Evolutionary conservation across 1,140 invertebrate genomes (phyloP).

Genomic region (Bombus affinis): DNA sequence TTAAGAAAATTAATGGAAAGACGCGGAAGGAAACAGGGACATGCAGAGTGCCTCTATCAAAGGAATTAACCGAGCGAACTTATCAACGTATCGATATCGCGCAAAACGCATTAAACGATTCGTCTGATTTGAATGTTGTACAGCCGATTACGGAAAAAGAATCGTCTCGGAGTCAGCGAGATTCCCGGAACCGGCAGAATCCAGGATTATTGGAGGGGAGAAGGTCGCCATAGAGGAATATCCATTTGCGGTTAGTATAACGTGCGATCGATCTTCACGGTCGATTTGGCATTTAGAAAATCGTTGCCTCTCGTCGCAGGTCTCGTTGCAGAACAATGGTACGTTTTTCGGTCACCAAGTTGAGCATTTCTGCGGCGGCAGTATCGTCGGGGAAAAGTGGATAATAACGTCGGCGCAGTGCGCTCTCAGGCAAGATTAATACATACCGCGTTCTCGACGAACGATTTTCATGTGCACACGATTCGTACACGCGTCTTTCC

Average conservation of each 20-base stretch:
- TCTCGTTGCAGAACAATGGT: conserved; percentile 72
- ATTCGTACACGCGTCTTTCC: not conserved
- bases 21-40: not conserved
- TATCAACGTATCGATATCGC: not conserved
- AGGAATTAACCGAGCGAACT: not conserved
- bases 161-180: conserved; percentile 19
- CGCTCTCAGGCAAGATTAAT: conserved; percentile 55
- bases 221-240: conserved; percentile 81
- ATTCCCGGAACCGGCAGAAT: not conserved
- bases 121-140: conserved; percentile 42
- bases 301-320: conserved; percentile 50
- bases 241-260: conserved; percentile 83
- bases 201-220: conserved; percentile 83
- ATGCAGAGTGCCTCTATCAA: not conserved
- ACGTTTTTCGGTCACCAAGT: conserved; percentile 73
- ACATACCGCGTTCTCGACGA: conserved; percentile 1
- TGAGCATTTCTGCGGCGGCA: conserved; percentile 82
- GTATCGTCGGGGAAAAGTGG: conserved; percentile 79
- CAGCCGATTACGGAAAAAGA: conserved; percentile 53
- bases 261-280: conserved; percentile 52
- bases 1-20: not conserved
- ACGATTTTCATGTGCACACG: not conserved
- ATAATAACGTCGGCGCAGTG: conserved; percentile 81
- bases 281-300: conserved; percentile 59
- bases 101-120: not conserved